Base-by-base conservation (phyloP, 2,113 vertebrate species). In the Corythornis cristatus region DNA sequence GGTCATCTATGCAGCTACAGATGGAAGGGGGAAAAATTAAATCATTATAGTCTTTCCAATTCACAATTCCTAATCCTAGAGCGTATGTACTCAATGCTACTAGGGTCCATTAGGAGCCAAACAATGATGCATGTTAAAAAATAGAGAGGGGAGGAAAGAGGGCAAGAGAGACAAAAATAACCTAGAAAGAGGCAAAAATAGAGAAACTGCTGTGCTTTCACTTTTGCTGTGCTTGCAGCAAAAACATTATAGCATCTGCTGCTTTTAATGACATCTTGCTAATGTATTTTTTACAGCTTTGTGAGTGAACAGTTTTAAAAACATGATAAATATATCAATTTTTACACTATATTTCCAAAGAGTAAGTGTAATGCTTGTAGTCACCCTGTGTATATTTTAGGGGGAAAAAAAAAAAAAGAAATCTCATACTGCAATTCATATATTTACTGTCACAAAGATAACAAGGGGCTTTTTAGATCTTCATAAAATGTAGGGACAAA, bases 11-110 rank as follows among this genome's bases (percentile, higher is more conserved):
- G 43, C 22, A 64, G 56, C 46, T 65, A 48, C 9, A 35, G 65
- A 64, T 29, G 26, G 16, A 74, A 87, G 2, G 9, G 10, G 15
- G 3, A 11, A 68, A 88, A 88, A 71, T 31, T 15, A 64, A 90
- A 86, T 68, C 4, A 9, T 42, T 78, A 40, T 0, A 58, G 18
- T 64, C 37, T 81, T 93, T 74, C n/a, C 53, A 80, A 43, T 75
- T 83, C 60, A 92, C 40, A 88, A 92, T 90, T 81, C n/a, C 66
- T 88, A 85, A 95, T 74, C 60, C 79, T 89, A 78, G 40, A 65
- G 62, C 8, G 1, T 28, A 28, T 13, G 50, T 26, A 62, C 42
- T 42, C 54, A 45, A 12, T 33, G 58, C 58, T 72, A 8, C 53
- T 31, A 61, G 35, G 7, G 29, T 74, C 72, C 80, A 60, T 78